Evolutionary conservation across 2,113 vertebrate species (phyloP).

Genomic region (Calcarius ornatus): DNA sequence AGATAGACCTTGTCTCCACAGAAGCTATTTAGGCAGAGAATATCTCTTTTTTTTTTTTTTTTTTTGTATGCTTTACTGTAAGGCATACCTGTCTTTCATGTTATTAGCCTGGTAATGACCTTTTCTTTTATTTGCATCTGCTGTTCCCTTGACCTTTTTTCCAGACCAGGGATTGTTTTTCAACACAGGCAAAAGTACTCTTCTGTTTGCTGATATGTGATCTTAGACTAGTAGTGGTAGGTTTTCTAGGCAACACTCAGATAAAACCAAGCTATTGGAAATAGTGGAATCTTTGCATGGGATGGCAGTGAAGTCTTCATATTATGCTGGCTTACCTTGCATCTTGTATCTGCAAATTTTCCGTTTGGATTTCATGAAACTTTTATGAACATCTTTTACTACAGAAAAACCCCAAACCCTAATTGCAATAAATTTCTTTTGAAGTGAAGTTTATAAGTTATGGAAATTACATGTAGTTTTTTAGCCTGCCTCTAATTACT

Average conservation of each 20-base stretch:
- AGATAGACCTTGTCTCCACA: background rate
- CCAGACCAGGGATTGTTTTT: background rate
- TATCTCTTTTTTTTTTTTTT: background rate
- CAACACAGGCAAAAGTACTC: background rate
- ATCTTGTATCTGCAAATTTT: background rate
- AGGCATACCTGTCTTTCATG: background rate
- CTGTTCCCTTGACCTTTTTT: background rate
- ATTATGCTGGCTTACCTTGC: background rate
- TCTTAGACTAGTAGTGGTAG: background rate
- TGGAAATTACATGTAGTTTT: background rate
- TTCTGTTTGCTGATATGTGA: background rate
- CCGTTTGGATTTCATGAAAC: background rate
- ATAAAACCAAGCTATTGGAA: background rate
- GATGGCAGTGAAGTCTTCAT: background rate
- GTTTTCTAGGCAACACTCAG: background rate
- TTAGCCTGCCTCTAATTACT: background rate
- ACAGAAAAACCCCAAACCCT: background rate
- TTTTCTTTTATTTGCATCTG: background rate
- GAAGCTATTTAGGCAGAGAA: background rate
- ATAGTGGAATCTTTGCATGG: background rate
- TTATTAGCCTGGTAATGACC: background rate
- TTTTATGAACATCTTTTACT: background rate
- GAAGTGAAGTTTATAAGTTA: background rate
- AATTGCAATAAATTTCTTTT: background rate
- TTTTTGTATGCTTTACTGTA: background rate